A percentile compares a stretch with the other conserved stretches of the same genome.
Evolutionary conservation across 2,888 invertebrate species (phyloP).

Genomic region (Drosophila multiciliata): DNA sequence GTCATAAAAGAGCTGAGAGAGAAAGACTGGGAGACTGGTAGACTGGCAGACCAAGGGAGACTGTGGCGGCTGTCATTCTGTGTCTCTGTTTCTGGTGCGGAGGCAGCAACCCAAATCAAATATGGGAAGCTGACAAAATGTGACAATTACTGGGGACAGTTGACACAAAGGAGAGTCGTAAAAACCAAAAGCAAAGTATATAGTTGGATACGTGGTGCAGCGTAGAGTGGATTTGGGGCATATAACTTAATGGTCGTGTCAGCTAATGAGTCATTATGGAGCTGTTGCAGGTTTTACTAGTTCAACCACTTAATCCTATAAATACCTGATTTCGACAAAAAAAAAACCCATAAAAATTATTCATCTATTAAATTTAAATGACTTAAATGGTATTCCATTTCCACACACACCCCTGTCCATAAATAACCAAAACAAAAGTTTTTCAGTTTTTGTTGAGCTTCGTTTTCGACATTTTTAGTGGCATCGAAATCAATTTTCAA

Average conservation of each 20-base stretch:
- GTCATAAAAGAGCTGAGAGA: slow-evolving; percentile 61
- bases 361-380: slow-evolving; percentile 74
- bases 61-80: slow-evolving; percentile 20
- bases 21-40: background rate
- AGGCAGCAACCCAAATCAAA: slow-evolving; percentile 66
- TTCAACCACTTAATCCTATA: slow-evolving; percentile 49
- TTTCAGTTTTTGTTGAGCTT: slow-evolving; percentile 55
- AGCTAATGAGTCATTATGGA: slow-evolving; percentile 48
- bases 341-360: slow-evolving; percentile 61
- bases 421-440: slow-evolving; percentile 49
- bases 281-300: slow-evolving; percentile 19
- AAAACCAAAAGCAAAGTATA: slow-evolving; percentile 35
- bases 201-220: slow-evolving; percentile 35
- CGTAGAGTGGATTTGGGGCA: slow-evolving; percentile 7
- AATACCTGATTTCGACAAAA: slow-evolving; percentile 58
- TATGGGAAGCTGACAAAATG: slow-evolving; percentile 79
- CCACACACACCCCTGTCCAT: slow-evolving; percentile 40
- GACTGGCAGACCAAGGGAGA: background rate
- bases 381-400: slow-evolving; percentile 76
- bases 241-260: slow-evolving; percentile 17
- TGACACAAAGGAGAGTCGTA: slow-evolving; percentile 64
- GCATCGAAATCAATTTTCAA: slow-evolving; percentile 82
- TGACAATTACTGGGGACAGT: slow-evolving; percentile 78
- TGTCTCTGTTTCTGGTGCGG: background rate
- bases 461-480: slow-evolving; percentile 78